A percentile compares a stretch with the other conserved stretches of the same genome.
Conservation (phyloP, 1,140 invertebrate species). For the Neuroterus valhalla region DNA sequence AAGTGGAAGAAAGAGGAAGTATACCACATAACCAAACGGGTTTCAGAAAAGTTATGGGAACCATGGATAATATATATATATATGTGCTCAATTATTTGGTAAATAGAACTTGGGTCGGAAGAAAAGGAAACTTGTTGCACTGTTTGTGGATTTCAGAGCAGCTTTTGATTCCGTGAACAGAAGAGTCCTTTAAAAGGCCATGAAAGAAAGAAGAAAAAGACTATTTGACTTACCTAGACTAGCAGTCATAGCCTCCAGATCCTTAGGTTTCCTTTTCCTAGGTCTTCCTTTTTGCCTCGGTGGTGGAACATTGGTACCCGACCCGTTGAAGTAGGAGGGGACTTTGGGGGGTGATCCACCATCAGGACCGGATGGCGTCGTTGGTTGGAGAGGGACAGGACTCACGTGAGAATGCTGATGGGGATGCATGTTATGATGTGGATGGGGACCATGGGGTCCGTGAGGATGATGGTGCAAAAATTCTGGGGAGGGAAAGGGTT, state of each 20-base stretch:
- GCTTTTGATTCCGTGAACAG: too few species aligned
- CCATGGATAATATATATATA: too few species aligned
- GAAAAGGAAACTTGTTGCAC: too few species aligned
- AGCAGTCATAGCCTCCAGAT: constrained; percentile 88
- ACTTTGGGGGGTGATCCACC: constrained; percentile 73
- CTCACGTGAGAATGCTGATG: constrained; percentile 70
- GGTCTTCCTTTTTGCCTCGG: constrained; percentile 93
- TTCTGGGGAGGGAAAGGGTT: constrained; percentile 76
- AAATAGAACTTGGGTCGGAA: too few species aligned
- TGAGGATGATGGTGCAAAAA: constrained; percentile 74
- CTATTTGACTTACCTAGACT: constrained; percentile 82
- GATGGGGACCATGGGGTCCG: constrained; percentile 67
- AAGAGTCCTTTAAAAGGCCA: too few species aligned
- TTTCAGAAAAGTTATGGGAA: too few species aligned
- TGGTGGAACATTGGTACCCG: constrained; percentile 75
- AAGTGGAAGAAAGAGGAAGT: too few species aligned
- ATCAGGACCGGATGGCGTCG: constrained; percentile 60
- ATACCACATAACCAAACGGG: too few species aligned
- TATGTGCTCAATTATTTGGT: too few species aligned
- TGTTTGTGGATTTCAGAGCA: too few species aligned
- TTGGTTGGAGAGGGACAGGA: constrained; percentile 69
- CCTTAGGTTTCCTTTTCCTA: constrained; percentile 92
- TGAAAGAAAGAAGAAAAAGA: too few species aligned
- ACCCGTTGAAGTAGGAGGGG: constrained; percentile 84
- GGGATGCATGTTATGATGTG: constrained; percentile 75